Evolutionary conservation across 2,797 vertebrate genomes (phyloP), one percentile per base, ranked within the genome.

Genomic region (Coregonus ussuriensis): DNA sequence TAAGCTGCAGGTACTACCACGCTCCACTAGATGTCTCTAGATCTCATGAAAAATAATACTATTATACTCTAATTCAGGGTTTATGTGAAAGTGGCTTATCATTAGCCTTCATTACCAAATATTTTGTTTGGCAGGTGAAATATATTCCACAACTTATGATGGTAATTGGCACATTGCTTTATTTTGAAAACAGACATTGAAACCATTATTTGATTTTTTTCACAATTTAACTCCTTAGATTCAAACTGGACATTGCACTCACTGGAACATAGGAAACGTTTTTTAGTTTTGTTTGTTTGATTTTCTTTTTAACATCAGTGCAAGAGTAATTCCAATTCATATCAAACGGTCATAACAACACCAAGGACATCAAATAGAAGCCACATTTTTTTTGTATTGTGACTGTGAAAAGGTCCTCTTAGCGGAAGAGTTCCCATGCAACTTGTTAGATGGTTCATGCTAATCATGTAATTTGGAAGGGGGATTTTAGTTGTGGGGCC

Each of bases 101-200:
- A 47, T 47, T 11, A 13, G 41, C 21, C 25, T 25, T 63, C 59
- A 63, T 63, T 63, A 63, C 15, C 13, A 35, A 66, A 66, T 5
- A 13, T 62, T 65, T 25, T 53, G 51, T 74, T 13, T 25, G 16
- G n/a, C n/a, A 63, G 13, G 47, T 71, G 47, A 31, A 81, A 74
- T 63, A 71, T 66, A 3, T 74, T 77, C 87, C 79, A 79, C 87
- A 84, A 41, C 54, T 83, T 89, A 77, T 90, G 89, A 86, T 93
- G 89, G 88, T 98, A 98, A 98, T 99, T 99, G 98, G 98, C 98
- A 99, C 97, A 96, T 98, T 97, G 92, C 94, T 98, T 98, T 97
- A 98, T 96, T 96, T 96, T 96, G 93, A 95, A 98, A 99, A 98
- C 97, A 97, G 96, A 96, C 96, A 94, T 96, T 95, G 95, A 96